Conservation (phyloP, 2,888 invertebrate genomes). For the Hirtodrosophila cameraria region DNA sequence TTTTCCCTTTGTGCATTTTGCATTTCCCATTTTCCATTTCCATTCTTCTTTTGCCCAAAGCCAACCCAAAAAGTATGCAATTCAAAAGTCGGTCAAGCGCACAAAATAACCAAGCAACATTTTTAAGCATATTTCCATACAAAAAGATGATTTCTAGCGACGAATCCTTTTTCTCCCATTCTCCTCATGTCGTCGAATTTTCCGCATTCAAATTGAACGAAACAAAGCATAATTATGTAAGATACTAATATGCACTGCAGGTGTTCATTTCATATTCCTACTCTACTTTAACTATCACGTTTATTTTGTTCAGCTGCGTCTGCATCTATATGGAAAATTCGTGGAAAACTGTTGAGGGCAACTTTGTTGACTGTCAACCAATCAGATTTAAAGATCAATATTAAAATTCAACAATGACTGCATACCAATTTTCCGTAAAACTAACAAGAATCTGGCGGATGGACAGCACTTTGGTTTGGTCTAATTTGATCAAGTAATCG, state of each 20-base stretch:
- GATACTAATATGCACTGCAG: background rate
- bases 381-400: no score
- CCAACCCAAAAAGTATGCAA: slow-evolving; percentile 12
- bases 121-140: background rate
- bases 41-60: slow-evolving; percentile 16
- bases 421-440: no score
- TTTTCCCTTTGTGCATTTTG: slow-evolving; percentile 28
- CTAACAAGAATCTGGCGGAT: no score
- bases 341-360: no score
- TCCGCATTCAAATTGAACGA: no score
- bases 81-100: slow-evolving; percentile 48
- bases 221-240: slow-evolving; percentile 38
- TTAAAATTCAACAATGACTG: no score
- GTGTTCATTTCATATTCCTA: background rate
- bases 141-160: background rate
- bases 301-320: no score
- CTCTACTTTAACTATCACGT: background rate
- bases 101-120: slow-evolving; percentile 4
- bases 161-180: background rate
- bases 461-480: no score
- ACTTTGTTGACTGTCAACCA: no score
- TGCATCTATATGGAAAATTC: no score
- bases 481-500: no score
- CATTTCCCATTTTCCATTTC: slow-evolving; percentile 24
- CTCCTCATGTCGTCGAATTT: no score